Conservation (phyloP, 2,113 vertebrate species). For the Pollimyrus isidori region DNA sequence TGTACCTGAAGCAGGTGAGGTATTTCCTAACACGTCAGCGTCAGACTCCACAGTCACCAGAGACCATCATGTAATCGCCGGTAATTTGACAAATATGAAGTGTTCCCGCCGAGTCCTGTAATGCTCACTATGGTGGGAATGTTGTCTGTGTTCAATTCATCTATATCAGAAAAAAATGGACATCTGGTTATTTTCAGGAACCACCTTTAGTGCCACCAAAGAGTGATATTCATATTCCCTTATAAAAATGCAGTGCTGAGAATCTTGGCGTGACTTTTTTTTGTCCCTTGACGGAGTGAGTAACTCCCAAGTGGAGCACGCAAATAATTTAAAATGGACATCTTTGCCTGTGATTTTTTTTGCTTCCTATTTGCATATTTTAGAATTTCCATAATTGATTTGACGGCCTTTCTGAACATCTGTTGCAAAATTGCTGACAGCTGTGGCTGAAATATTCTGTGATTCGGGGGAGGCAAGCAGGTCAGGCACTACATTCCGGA, state of each 20-base stretch:
- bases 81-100: slow-evolving; percentile 2
- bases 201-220: background rate
- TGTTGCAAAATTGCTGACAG: slow-evolving; percentile 10
- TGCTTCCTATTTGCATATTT: slow-evolving; percentile 8
- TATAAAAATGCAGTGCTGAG: background rate
- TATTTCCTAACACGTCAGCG: background rate
- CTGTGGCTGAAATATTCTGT: slow-evolving; percentile 1
- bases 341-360: slow-evolving; percentile 1
- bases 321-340: slow-evolving; percentile 10
- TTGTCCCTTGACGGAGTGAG: background rate
- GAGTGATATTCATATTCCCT: background rate
- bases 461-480: background rate
- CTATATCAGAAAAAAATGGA: background rate
- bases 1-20: background rate
- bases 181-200: background rate
- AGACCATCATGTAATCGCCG: background rate
- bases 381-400: slow-evolving; percentile 18
- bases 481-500: background rate
- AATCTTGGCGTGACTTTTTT: background rate
- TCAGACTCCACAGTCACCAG: background rate
- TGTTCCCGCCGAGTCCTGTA: background rate
- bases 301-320: background rate
- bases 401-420: slow-evolving; percentile 14
- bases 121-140: background rate
- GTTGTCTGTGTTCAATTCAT: background rate